Evolutionary conservation across 2,113 vertebrate genomes (phyloP).

Genomic region (Drymodes brunneopygia): DNA sequence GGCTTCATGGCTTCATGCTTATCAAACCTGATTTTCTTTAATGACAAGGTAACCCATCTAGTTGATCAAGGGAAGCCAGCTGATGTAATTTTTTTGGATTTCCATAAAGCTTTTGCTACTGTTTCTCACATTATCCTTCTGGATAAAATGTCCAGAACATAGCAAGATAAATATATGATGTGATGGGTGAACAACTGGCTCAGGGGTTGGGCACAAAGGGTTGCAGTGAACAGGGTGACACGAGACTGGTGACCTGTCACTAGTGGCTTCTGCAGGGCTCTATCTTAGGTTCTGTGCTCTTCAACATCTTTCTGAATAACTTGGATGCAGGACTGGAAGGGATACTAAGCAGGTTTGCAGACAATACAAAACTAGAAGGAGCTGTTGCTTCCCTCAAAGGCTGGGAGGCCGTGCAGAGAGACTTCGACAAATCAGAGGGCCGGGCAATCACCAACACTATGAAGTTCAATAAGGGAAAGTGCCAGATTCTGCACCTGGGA

Average conservation of each 20-base stretch:
- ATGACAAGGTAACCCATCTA: background rate
- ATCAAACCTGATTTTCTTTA: background rate
- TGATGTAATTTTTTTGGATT: background rate
- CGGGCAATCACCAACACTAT: background rate
- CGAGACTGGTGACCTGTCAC: background rate
- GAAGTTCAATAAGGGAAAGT: background rate
- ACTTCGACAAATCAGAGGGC: background rate
- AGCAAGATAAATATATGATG: background rate
- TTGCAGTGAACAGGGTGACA: background rate
- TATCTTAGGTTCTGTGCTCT: background rate
- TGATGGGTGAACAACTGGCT: background rate
- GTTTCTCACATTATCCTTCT: background rate
- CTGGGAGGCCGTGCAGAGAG: background rate
- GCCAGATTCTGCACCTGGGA: accelerated
- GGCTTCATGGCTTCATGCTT: background rate
- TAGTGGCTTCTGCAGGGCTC: background rate
- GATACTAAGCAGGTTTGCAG: background rate
- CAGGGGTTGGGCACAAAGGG: background rate
- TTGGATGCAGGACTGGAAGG: background rate
- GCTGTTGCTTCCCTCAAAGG: background rate
- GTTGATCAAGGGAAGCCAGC: background rate
- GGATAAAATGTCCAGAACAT: background rate
- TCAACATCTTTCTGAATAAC: background rate
- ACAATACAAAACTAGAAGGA: background rate
- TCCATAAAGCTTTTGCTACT: background rate